Evolutionary conservation across 2,888 invertebrate species (phyloP), one percentile per base, ranked within the genome.

Genomic region (Lissocephala sabroskyi): DNA sequence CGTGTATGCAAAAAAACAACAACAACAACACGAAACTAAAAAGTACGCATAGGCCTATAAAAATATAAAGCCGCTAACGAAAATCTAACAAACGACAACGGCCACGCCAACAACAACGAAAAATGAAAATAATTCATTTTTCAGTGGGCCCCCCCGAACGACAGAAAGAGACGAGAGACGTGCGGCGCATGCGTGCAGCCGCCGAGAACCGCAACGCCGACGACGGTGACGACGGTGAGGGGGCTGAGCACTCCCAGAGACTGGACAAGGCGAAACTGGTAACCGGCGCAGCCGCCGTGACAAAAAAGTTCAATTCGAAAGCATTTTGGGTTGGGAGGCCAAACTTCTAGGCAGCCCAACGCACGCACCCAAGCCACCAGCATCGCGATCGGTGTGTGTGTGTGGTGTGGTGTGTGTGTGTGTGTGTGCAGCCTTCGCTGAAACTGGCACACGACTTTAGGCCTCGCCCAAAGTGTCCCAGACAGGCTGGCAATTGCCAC

Each of bases 231-330:
- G 23, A n/a, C n/a, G n/a, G n/a, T n/a, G n/a, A n/a, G n/a, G n/a
- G n/a, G n/a, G n/a, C n/a, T n/a, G n/a, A n/a, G n/a, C n/a, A n/a
- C n/a, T n/a, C n/a, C n/a, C n/a, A n/a, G n/a, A n/a, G n/a, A n/a
- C n/a, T n/a, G n/a, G n/a, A n/a, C n/a, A n/a, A n/a, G n/a, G n/a
- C n/a, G 23, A 23, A 5, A 5, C 45, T 45, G 39, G 40, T 40
- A 48, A 32, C 10, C 30, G 3, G 42, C 11, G 19, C 16, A 28
- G 50, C 45, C 51, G 59, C 71, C 65, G 68, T 73, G 65, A 76
- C 70, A 71, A 68, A 68, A 70, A 73, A 73, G 77, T 70, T 65
- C 77, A 76, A 76, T 76, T 70, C 73, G 76, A 70, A 76, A 70
- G 76, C 76, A 60, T 55, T 54, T 65, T 51, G 14, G 52, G 51